Conservation (phyloP, 1,140 invertebrate genomes). For the Aleiodes sp. region DNA sequence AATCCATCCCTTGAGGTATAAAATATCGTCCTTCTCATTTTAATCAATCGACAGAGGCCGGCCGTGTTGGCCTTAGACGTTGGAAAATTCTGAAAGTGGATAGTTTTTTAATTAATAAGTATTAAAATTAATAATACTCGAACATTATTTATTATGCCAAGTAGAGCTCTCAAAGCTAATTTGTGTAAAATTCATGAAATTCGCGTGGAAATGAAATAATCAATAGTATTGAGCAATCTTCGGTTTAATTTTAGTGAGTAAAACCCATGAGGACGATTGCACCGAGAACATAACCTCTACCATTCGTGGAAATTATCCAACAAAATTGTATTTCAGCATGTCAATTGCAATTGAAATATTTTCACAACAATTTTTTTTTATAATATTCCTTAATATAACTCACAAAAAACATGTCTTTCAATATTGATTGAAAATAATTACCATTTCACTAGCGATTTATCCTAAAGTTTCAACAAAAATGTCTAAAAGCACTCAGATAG, state of each 20-base stretch:
- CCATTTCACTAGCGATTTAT: conserved; percentile 16
- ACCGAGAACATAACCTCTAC: neutral
- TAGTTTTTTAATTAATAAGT: neutral
- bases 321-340: neutral
- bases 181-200: too few relatives aligned
- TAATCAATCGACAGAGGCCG: neutral
- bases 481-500: neutral
- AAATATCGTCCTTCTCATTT: neutral
- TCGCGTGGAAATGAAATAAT: too few relatives aligned
- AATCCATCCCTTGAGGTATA: neutral
- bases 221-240: neutral
- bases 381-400: too few relatives aligned
- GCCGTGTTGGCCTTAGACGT: neutral
- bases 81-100: neutral
- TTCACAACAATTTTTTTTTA: neutral
- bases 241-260: neutral
- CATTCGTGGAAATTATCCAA: neutral
- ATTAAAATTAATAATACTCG: too few relatives aligned
- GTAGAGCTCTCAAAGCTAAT: too few relatives aligned
- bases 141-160: too few relatives aligned
- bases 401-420: neutral
- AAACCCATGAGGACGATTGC: neutral
- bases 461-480: conserved; percentile 3
- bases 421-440: neutral
- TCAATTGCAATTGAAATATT: neutral